Percentiles rank a stretch among this genome's conserved stretches.
Conservation (phyloP, 2,113 vertebrate genomes). For the Phasianus colchicus region DNA sequence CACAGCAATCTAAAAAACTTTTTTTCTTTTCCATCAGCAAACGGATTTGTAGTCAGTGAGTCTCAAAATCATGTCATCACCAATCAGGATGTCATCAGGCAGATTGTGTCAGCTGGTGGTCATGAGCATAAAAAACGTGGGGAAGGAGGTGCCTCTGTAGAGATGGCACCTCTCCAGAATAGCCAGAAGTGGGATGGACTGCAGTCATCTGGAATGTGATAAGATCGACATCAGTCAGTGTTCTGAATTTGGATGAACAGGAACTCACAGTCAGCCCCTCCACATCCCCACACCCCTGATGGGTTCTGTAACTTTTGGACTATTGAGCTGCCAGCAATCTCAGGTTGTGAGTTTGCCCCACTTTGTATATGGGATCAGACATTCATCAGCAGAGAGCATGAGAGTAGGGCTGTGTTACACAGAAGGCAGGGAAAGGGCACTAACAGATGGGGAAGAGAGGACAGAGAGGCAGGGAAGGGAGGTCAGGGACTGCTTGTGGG, state of each 20-base stretch:
- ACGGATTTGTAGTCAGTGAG: conserved; percentile 5
- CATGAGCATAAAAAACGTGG: not conserved
- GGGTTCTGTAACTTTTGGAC: not conserved
- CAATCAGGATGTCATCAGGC: conserved; percentile 17
- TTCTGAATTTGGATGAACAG: not conserved
- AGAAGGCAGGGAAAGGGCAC: not conserved
- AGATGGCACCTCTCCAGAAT: not conserved
- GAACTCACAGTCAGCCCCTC: not conserved
- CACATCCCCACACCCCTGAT: not conserved
- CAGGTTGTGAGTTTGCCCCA: not conserved
- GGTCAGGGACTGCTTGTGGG: not conserved
- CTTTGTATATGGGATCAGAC: not conserved
- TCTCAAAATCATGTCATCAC: conserved; percentile 16
- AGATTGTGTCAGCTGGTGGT: conserved; percentile 24
- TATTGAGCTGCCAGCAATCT: not conserved
- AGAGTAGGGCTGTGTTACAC: not conserved
- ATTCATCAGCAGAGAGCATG: not conserved
- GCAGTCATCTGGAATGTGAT: not conserved
- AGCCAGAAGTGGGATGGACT: not conserved
- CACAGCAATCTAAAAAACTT: not conserved
- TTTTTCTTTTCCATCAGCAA: conserved; percentile 1
- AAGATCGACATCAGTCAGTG: not conserved
- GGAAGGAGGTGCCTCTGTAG: not conserved
- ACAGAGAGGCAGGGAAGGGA: not conserved
- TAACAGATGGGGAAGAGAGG: not conserved